Evolutionary conservation across 2,888 invertebrate genomes (phyloP).

Genomic region (Idaea biselata): DNA sequence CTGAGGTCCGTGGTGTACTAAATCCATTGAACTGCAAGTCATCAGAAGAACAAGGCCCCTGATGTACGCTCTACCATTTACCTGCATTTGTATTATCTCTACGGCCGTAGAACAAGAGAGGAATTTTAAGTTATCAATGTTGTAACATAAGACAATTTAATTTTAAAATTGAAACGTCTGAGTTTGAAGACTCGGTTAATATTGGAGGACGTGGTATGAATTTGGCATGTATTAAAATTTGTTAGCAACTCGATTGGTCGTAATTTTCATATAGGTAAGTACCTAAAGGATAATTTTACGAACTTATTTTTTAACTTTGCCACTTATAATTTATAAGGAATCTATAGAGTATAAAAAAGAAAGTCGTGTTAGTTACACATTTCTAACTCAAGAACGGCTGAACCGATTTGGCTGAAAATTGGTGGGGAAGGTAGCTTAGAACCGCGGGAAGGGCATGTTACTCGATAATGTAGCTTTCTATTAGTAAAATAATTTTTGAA

Average conservation of each 20-base stretch:
- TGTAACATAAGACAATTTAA: neutral
- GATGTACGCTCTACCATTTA: neutral
- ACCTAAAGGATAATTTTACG: neutral
- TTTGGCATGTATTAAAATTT: neutral
- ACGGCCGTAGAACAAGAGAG: neutral
- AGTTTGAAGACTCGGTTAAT: neutral
- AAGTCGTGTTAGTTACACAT: too few species aligned
- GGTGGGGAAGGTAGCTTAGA: too few species aligned
- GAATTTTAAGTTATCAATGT: neutral
- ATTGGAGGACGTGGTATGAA: neutral
- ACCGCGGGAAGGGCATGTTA: too few species aligned
- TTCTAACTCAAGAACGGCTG: too few species aligned
- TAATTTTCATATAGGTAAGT: neutral
- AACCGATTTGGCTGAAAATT: too few species aligned
- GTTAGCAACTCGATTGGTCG: neutral
- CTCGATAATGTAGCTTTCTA: too few species aligned
- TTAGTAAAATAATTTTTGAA: too few species aligned
- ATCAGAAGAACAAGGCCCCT: too few species aligned
- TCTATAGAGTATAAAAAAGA: too few species aligned
- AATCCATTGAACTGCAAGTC: too few species aligned
- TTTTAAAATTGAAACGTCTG: constrained; percentile 1
- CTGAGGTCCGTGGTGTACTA: too few species aligned
- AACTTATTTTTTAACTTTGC: neutral
- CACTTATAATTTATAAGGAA: too few species aligned
- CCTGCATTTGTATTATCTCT: neutral